A percentile compares a stretch with the other conserved stretches of the same genome.
phyloP scores from a whole-genome alignment of 2,888 invertebrate genomes.

The Stegana nigrithorax region DNA sequence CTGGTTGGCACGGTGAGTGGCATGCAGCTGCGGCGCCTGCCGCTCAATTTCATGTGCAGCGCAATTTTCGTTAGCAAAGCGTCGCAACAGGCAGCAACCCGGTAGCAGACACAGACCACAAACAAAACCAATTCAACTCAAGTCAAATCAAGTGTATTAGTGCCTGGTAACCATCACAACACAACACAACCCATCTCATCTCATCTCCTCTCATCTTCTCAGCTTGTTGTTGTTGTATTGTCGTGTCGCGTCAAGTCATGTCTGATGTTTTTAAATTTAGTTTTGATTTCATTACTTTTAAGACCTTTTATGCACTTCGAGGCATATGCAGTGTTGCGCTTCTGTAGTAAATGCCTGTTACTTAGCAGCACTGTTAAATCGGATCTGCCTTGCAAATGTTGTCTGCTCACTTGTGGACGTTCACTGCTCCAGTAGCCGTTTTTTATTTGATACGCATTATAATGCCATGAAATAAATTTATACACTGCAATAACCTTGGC shows the following conservation, averaged over 20 bases:
- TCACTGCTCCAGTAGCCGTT: no score
- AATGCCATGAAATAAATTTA: no score
- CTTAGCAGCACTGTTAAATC: no score
- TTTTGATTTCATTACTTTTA: slow-evolving; percentile 12
- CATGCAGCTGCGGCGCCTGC: neutral
- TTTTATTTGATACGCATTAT: no score
- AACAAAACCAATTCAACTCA: no score
- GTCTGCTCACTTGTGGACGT: no score
- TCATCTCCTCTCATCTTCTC: neutral
- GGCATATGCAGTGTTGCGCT: no score
- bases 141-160: no score
- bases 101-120: neutral
- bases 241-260: neutral
- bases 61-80: slow-evolving; percentile 5
- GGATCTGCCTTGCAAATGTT: no score
- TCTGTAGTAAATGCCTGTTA: slow-evolving; percentile 20
- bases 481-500: no score
- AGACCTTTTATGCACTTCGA: no score
- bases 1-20: neutral
- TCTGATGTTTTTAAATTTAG: slow-evolving; percentile 18
- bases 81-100: neutral
- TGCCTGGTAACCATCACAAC: no score
- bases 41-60: slow-evolving; percentile 11
- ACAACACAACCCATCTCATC: neutral
- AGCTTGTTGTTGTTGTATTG: neutral